phyloP scores from a whole-genome alignment of 2,113 vertebrate species.

The Hepsetus odoe region DNA sequence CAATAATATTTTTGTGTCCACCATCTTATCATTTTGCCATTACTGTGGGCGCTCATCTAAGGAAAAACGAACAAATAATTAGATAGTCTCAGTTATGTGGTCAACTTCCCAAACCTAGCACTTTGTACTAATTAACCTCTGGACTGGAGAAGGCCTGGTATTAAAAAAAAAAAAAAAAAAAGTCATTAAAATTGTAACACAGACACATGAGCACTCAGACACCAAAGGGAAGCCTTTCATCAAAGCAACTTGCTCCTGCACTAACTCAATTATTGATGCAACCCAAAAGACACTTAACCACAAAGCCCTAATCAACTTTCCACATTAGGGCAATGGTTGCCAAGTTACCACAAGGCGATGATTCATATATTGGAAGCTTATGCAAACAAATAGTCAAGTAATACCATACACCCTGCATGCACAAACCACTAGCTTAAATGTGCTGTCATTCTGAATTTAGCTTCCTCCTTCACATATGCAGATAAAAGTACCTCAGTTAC shows the following conservation, averaged over 20 bases:
- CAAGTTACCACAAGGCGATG: conserved; percentile 66
- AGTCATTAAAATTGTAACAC: conserved; percentile 26
- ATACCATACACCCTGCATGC: conserved; percentile 22
- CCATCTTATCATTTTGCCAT: no score
- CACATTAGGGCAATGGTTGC: conserved; percentile 68
- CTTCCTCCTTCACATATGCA: conserved; percentile 8
- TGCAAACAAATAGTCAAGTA: conserved; percentile 48
- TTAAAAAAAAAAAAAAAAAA: no score
- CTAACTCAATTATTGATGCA: conserved; percentile 73
- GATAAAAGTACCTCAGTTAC: not conserved
- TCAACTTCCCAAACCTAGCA: not conserved
- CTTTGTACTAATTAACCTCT: conserved; percentile 6
- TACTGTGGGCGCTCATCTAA: not conserved
- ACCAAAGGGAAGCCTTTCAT: conserved; percentile 49
- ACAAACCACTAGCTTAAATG: not conserved
- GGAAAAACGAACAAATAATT: not conserved
- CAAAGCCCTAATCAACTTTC: conserved; percentile 57
- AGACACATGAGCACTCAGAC: conserved; percentile 5
- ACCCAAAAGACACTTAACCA: conserved; percentile 59
- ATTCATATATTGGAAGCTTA: conserved; percentile 54
- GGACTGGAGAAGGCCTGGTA: not conserved
- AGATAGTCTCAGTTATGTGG: not conserved
- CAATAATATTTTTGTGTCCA: no score
- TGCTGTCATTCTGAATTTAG: not conserved
- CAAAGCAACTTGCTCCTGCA: conserved; percentile 66